phyloP scores from a whole-genome alignment of 2,888 invertebrate genomes.

The Thereva nobilitata region DNA sequence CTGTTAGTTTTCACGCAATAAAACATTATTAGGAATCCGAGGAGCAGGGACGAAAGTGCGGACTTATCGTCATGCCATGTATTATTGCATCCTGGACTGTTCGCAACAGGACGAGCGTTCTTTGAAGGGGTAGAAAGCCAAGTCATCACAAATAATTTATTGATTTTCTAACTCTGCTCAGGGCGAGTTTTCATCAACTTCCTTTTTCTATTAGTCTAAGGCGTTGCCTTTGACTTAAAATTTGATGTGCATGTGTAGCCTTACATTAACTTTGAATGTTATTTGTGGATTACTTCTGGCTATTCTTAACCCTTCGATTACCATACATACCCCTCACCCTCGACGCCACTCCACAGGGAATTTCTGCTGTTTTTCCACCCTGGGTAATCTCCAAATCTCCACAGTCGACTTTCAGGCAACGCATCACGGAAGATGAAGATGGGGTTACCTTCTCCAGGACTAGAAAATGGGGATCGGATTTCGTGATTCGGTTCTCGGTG shows the following conservation, averaged over 20 bases:
- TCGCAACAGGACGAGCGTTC: neutral
- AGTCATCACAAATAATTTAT: conserved; percentile 40
- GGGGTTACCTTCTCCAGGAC: neutral
- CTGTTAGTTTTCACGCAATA: conserved; percentile 44
- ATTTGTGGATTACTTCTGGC: conserved; percentile 39
- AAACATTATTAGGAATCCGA: conserved; percentile 40
- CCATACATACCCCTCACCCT: conserved; percentile 17
- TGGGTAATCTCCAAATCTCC: conserved; percentile 11
- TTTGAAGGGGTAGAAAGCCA: conserved; percentile 27
- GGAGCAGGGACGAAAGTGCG: neutral
- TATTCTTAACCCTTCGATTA: conserved; percentile 37
- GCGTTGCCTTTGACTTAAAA: conserved; percentile 37
- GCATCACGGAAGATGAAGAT: neutral
- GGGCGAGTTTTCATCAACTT: conserved; percentile 29
- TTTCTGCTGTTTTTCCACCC: conserved; percentile 23
- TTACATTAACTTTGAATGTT: conserved; percentile 37
- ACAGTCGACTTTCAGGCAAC: conserved; percentile 7
- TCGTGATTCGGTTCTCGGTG: no score
- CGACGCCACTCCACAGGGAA: neutral
- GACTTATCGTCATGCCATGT: neutral
- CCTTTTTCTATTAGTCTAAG: conserved; percentile 33
- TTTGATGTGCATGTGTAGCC: conserved; percentile 32
- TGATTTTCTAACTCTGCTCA: conserved; percentile 33
- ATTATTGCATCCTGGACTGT: conserved; percentile 3
- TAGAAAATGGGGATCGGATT: neutral